phyloP scores from a whole-genome alignment of 2,113 vertebrate genomes.

The Nesospiza acunhae region DNA sequence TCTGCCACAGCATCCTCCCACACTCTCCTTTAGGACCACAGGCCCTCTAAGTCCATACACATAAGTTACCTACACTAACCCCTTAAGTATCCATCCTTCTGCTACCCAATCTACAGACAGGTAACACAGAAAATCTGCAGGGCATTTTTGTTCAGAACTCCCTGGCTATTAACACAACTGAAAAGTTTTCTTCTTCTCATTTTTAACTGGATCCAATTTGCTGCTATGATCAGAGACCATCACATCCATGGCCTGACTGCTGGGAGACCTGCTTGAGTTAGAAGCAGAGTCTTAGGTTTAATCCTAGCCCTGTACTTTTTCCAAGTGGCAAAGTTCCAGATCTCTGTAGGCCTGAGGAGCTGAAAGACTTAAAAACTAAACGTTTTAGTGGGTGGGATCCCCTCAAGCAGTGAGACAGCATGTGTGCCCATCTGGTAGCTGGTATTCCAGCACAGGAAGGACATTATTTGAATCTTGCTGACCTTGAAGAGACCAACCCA shows the following conservation, averaged over 20 bases:
- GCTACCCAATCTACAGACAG: background rate
- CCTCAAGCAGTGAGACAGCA: background rate
- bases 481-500: background rate
- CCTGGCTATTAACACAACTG: background rate
- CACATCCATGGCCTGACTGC: rapidly evolving
- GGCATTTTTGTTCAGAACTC: background rate
- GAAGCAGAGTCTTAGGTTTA: background rate
- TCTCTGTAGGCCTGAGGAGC: background rate
- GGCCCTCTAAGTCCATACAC: background rate
- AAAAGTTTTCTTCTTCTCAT: background rate
- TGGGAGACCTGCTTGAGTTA: background rate
- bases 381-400: background rate
- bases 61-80: background rate
- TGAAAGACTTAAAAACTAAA: background rate
- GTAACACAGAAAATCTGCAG: background rate
- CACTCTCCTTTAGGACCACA: rapidly evolving
- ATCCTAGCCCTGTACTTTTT: background rate
- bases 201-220: background rate
- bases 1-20: background rate
- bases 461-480: background rate
- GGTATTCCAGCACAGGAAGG: background rate
- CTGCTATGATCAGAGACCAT: background rate
- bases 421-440: background rate
- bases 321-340: background rate
- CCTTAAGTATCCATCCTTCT: background rate